Evolutionary conservation across 1,140 invertebrate species (phyloP).

Genomic region (Ceratoteleas bidentatus): DNA sequence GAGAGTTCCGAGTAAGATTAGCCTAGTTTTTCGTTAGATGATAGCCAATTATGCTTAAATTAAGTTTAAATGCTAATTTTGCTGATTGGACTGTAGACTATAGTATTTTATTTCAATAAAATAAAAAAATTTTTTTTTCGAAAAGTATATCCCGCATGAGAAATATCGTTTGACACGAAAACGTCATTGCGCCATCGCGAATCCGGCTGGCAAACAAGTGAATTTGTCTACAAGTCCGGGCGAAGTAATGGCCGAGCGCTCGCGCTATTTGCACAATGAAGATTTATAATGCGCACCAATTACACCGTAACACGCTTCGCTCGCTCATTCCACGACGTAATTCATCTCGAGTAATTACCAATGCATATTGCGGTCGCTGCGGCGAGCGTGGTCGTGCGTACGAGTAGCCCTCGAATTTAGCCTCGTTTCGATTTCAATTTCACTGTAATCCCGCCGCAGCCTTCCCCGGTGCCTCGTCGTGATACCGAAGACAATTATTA

Average conservation of each 20-base stretch:
- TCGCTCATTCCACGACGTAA: conserved; percentile 76
- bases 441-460: conserved; percentile 65
- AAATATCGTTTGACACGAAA: no score
- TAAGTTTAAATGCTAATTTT: no score
- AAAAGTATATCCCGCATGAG: no score
- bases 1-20: no score
- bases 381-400: conserved; percentile 66
- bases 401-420: conserved; percentile 73
- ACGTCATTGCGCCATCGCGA: background rate
- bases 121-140: no score
- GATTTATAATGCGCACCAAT: conserved; percentile 78
- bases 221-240: conserved; percentile 38
- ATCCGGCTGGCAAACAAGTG: conserved; percentile 22
- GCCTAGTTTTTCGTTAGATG: no score
- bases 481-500: conserved; percentile 63
- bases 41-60: no score
- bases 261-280: conserved; percentile 74
- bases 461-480: conserved; percentile 24
- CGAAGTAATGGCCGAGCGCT: conserved; percentile 46
- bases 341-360: conserved; percentile 77
- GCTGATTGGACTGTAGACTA: no score
- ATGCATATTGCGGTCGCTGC: conserved; percentile 76
- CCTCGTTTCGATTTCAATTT: conserved; percentile 75
- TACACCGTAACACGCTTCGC: conserved; percentile 73
- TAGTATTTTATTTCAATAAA: no score